Evolutionary conservation across 2,113 vertebrate genomes (phyloP), one percentile per base, ranked within the genome.

Genomic region (Eolophus roseicapilla): DNA sequence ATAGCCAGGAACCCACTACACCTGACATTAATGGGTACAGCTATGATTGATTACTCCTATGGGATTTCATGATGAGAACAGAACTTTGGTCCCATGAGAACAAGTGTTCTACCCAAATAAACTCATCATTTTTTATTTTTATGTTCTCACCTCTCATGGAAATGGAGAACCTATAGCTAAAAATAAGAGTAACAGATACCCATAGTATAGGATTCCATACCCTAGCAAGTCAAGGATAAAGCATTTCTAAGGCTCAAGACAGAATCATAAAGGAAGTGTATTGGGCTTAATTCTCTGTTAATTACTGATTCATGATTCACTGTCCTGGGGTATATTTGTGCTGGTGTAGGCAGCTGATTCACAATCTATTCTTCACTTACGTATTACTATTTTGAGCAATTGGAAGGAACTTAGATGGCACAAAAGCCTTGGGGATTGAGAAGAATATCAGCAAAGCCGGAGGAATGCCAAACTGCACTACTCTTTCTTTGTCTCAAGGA

Each of bases 341-440:
- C 55, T 88, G 43, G 27, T 55, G 57, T 11, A 88, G 82, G 86
- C 55, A 92, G 79, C 46, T 86, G 90, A 86, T 93, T 78, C 68
- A 68, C 64, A 93, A 55, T 25, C 43, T 86, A 25, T 86, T 90
- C 55, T 83, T 94, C 13, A 4, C 68, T 92, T 50, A 88, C 10
- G 11, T 71, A 86, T 93, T 92, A 83, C 35, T 92, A 79, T 79
- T 95, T 65, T 79, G 27, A 93, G 93, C 95, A 95, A 92, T 57
- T n/a, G 57, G 82, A 93, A 84, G 63, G 43, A 88, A 74, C 50
- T 90, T 76, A 52, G 74, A 39, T 70, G n/a, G 47, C 55, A 21
- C 35, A 64, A 47, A 83, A 83, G 39, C 68, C 64, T 52, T 55
- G 19, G 41, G 59, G 71, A 93, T 18, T 39, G 31, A 50, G 39